Percentiles rank a stretch among this genome's conserved stretches.
These are phyloP conservation scores for Puma concolor DNA, from an alignment of 2,113 vertebrate species.

Conservation along the genomic window DNA sequence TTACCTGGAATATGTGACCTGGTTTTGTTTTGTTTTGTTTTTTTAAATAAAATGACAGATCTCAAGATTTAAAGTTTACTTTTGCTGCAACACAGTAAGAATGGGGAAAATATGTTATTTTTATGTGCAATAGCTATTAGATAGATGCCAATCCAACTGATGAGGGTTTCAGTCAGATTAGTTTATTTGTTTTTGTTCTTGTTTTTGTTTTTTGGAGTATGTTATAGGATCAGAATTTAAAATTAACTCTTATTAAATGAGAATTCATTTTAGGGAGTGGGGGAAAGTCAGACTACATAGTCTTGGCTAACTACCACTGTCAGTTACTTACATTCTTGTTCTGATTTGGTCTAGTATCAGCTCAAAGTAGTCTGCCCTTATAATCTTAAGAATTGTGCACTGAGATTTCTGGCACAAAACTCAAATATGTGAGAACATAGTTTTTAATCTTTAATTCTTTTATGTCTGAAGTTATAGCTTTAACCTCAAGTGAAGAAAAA, in stretches of 20 bases:
- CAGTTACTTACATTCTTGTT: not conserved
- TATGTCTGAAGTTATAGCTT: not conserved
- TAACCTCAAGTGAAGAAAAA: not conserved
- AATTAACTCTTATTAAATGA: not conserved
- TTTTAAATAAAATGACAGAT: not conserved
- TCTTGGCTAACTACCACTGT: not conserved
- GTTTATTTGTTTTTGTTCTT: not conserved
- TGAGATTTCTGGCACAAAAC: not conserved
- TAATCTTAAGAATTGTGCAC: not conserved
- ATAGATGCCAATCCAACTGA: not conserved
- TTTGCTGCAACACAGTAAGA: not conserved
- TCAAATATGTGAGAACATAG: not conserved
- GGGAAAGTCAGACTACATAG: not conserved
- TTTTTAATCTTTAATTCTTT: not conserved
- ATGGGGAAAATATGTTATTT: conserved; percentile 14
- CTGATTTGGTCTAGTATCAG: not conserved
- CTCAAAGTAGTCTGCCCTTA: not conserved
- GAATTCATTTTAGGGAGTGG: not conserved
- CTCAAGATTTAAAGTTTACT: not conserved
- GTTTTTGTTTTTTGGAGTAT: not conserved
- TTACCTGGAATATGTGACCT: not conserved
- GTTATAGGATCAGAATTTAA: conserved; percentile 9
- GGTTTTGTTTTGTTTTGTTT: not conserved
- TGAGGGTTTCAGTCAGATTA: not conserved
- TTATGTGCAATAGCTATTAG: not conserved